Conservation (phyloP, 2,797 vertebrate species). For the Lepilemur septentrionalis region DNA sequence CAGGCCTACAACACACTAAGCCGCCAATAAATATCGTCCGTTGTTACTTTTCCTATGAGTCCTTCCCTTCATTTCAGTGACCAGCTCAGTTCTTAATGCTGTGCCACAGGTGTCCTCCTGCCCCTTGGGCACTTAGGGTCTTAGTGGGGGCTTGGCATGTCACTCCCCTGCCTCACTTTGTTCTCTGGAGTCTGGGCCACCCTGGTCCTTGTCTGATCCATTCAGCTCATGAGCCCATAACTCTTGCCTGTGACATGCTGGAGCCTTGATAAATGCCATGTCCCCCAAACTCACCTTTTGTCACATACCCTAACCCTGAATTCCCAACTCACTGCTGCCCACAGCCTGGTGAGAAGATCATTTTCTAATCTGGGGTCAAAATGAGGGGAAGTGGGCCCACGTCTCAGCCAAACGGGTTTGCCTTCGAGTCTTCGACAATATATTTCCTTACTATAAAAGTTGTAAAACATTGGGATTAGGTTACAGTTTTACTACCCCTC, state of each 20-base stretch:
- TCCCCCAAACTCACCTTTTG: not conserved
- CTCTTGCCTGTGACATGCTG: not conserved
- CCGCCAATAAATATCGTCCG: not conserved
- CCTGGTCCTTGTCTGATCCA: not conserved
- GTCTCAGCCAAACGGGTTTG: conserved; percentile 37
- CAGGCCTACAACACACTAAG: not conserved
- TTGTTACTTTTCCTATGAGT: not conserved
- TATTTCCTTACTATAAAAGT: conserved; percentile 65
- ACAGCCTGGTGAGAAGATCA: not conserved
- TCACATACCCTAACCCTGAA: conserved; percentile 18
- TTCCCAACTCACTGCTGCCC: not conserved
- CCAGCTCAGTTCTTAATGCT: not conserved
- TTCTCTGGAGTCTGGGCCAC: not conserved
- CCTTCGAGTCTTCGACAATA: conserved; percentile 42
- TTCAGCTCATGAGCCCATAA: not conserved
- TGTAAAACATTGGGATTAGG: conserved; percentile 56
- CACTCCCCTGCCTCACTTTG: not conserved
- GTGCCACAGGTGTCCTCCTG: not conserved
- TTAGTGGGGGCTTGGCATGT: not conserved
- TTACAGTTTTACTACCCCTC: conserved; percentile 50
- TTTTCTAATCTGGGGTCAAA: conserved; percentile 53
- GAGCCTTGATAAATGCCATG: not conserved
- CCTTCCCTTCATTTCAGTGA: not conserved
- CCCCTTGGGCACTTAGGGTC: not conserved
- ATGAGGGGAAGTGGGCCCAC: conserved; percentile 44